Evolutionary conservation across 2,113 vertebrate species (phyloP).

Genomic region (Gallinago paraguaiae): DNA sequence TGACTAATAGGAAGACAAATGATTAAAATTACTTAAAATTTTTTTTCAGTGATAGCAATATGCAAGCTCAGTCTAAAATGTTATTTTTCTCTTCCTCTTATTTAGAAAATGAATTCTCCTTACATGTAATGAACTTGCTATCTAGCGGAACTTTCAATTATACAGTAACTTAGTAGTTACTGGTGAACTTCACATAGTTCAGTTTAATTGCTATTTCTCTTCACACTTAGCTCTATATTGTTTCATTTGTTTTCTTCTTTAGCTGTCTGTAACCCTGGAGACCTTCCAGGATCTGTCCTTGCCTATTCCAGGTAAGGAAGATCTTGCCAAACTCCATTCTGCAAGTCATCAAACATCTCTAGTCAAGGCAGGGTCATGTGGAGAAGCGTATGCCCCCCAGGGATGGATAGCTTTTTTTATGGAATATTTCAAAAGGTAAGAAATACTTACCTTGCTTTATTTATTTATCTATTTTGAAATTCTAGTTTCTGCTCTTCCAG

Average conservation of each 20-base stretch:
- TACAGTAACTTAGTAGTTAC: neutral
- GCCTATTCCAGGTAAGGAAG: constrained; percentile 98
- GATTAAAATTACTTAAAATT: neutral
- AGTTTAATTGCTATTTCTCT: neutral
- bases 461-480: neutral
- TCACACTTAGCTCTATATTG: neutral
- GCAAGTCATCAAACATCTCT: constrained; percentile 92
- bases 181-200: neutral
- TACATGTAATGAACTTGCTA: neutral
- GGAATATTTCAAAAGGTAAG: constrained; percentile 97
- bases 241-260: constrained; percentile 15
- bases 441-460: neutral
- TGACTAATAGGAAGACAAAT: neutral
- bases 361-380: constrained; percentile 94
- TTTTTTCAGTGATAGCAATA: neutral
- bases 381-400: constrained; percentile 93
- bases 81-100: neutral
- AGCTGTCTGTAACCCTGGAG: constrained; percentile 96
- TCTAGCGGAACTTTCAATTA: neutral
- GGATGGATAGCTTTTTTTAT: constrained; percentile 96
- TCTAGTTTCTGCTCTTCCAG: constrained; percentile 75
- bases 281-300: constrained; percentile 99
- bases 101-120: neutral
- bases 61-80: neutral
- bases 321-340: constrained; percentile 96